Base-by-base conservation (phyloP, 2,113 vertebrate genomes). In the Tiliqua scincoides region DNA sequence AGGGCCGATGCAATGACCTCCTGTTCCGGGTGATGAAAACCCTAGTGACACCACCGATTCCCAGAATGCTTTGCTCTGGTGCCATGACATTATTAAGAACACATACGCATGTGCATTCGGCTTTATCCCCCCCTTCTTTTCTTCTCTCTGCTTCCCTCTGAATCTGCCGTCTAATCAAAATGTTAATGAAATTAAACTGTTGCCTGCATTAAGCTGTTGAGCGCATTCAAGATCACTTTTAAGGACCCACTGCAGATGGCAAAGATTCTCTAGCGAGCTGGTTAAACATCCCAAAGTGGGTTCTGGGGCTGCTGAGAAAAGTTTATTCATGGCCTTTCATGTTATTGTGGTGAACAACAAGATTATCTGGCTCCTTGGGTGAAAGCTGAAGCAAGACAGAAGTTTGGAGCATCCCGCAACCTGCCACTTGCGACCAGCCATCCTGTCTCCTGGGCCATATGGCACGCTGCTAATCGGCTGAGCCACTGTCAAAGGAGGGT, bases 401-500 rank as follows among this genome's bases (percentile, higher is more conserved):
- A 83, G 79, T 83, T 83, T 62, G 78, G 75, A 54, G 59, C 52
- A 23, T 32, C 75, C 68, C 35, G 35, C 30, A 74, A 40, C 32
- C 27, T 18, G 4, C 52, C 32, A 14, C 23, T 23, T 54, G 48
- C 57, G 68, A 48, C 43, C 54, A 4, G 7, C 11, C 57, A 9
- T 3, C 35, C 67, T 65, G 73, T 25, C 40, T 77, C 67, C 27
- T 3, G 54, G 85, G 81, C 88, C 88, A 89, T 87, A 84, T 87
- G 88, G 85, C 18, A 2, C 30, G 52, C 25, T 52, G 76, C 62
- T 84, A 89, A 89, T 89, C 70, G 14, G 48, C 68, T 17, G 65
- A 75, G 40, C 72, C 30, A 3, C 70, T 75, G 68, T 52, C 65
- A 68, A 48, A 79, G 75, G 43, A 61, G 35, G 52, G 88, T 30